Percentiles rank a stretch among this genome's conserved stretches.
These are phyloP conservation scores for Lycia hirtaria DNA, from an alignment of 2,888 invertebrate genomes.

Conservation along the genomic window DNA sequence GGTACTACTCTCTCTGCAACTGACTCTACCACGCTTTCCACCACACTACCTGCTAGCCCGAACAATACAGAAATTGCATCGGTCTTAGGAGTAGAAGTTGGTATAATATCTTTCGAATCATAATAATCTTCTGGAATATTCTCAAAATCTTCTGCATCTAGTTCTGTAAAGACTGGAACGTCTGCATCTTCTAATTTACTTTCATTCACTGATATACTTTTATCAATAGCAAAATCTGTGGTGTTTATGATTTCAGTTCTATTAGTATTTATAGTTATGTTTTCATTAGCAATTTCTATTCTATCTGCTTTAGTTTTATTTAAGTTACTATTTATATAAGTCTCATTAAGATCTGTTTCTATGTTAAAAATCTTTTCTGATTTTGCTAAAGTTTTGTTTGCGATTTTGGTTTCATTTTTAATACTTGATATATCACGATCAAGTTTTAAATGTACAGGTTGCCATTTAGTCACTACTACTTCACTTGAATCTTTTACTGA, in stretches of 20 bases:
- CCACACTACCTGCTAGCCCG: slow-evolving; percentile 78
- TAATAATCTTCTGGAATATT: slow-evolving; percentile 80
- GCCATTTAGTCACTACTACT: slow-evolving; percentile 12
- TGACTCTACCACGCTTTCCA: slow-evolving; percentile 75
- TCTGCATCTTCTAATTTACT: slow-evolving; percentile 49
- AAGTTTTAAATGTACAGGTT: slow-evolving; percentile 8
- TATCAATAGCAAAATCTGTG: background rate
- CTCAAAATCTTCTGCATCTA: slow-evolving; percentile 64
- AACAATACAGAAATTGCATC: slow-evolving; percentile 77
- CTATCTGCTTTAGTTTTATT: background rate
- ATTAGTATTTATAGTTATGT: background rate
- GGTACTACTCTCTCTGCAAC: slow-evolving; percentile 79
- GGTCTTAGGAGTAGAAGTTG: slow-evolving; percentile 73
- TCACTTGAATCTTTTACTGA: slow-evolving; percentile 22
- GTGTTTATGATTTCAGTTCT: slow-evolving; percentile 2
- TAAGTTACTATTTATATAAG: background rate
- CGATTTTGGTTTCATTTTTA: slow-evolving; percentile 3
- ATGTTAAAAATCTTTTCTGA: background rate
- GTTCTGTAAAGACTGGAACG: slow-evolving; percentile 68
- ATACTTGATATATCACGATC: slow-evolving; percentile 2
- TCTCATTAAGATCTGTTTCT: background rate
- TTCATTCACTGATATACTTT: slow-evolving; percentile 38
- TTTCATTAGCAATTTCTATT: slow-evolving; percentile 4
- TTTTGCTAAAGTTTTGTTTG: background rate
- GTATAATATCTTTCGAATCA: slow-evolving; percentile 73